Evolutionary conservation across 2,113 vertebrate genomes (phyloP).

Genomic region (Trogon melanurus): DNA sequence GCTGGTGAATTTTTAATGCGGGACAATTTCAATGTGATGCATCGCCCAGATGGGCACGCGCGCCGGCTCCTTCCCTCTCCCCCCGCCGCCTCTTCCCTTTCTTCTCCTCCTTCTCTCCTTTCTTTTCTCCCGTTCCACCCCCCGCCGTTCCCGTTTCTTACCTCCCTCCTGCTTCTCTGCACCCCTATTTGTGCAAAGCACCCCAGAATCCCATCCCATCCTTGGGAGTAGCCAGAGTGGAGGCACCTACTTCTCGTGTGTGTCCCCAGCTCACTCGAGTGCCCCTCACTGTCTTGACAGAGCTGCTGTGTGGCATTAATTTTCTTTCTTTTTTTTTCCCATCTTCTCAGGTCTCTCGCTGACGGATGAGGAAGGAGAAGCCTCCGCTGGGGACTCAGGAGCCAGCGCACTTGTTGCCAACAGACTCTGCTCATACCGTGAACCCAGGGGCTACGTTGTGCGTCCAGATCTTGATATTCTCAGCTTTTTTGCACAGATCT

Average conservation of each 20-base stretch:
- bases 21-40: slow-evolving; percentile 81
- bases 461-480: not conserved
- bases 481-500: not conserved
- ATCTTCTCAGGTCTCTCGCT: not conserved
- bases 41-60: slow-evolving; percentile 75
- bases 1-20: slow-evolving; percentile 98
- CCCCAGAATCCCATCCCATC: accelerated
- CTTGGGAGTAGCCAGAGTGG: not conserved
- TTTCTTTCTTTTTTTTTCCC: not conserved
- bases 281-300: accelerated
- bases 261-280: accelerated
- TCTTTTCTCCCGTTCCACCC: not conserved
- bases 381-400: accelerated
- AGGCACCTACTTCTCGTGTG: accelerated
- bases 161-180: not conserved
- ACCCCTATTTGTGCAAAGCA: accelerated
- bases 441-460: not conserved
- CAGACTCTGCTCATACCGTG: not conserved
- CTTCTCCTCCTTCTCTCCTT: not conserved
- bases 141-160: not conserved
- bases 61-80: not conserved
- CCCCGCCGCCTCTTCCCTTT: not conserved
- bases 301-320: not conserved
- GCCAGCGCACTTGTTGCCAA: not conserved
- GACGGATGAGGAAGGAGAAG: not conserved